A percentile compares a stretch with the other conserved stretches of the same genome.
phyloP scores from a whole-genome alignment of 2,888 invertebrate genomes.

The Quadroppia sp. region DNA sequence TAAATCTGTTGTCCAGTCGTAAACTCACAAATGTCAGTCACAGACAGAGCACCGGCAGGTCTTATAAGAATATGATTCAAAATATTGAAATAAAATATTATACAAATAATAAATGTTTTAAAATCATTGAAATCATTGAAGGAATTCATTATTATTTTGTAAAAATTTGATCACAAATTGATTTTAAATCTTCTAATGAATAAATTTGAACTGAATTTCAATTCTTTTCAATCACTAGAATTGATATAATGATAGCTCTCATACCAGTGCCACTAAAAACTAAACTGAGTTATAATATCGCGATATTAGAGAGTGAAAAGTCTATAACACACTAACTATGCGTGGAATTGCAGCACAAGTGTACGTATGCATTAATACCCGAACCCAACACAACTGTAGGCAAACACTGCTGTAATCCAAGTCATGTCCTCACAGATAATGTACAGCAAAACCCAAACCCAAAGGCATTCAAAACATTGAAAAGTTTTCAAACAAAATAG shows the following conservation, averaged over 20 bases:
- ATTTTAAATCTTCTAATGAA: neutral
- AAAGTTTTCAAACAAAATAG: neutral
- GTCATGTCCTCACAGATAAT: constrained; percentile 9
- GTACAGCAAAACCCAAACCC: neutral
- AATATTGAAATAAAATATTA: neutral
- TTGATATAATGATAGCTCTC: neutral
- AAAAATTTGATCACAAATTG: neutral
- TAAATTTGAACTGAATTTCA: neutral
- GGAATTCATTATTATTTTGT: neutral
- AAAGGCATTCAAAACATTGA: neutral
- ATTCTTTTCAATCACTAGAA: neutral
- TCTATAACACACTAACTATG: constrained; percentile 29
- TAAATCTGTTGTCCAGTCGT: constrained; percentile 6
- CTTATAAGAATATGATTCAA: neutral
- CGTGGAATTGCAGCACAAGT: constrained; percentile 15
- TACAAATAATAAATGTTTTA: neutral
- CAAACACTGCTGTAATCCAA: constrained; percentile 26
- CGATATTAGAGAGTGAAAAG: neutral
- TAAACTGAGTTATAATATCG: constrained; percentile 21
- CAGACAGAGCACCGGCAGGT: neutral
- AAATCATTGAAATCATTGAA: neutral
- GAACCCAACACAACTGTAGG: constrained; percentile 20
- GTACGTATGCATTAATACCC: neutral
- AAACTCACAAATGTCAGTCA: constrained; percentile 22
- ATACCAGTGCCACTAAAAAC: constrained; percentile 6